Base-by-base conservation (phyloP, 2,797 vertebrate species). In the Ispidina picta region DNA sequence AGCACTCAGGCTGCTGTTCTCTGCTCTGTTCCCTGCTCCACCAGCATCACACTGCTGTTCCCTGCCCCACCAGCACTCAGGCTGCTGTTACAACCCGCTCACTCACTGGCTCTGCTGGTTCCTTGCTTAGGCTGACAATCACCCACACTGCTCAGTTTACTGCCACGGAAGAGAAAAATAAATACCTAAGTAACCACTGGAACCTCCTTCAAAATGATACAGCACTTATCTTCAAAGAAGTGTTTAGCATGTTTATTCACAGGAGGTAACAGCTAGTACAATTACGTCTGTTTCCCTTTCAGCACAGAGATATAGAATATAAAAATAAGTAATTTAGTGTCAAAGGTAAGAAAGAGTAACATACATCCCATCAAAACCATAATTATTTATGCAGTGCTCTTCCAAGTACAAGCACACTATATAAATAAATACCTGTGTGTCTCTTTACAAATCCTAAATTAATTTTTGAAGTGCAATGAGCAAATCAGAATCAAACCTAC, bases 151-250 rank as follows among this genome's bases (percentile, higher is more conserved):
- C 81, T 21, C 31, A 8, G 66, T 8, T 60, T 22, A 4, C 7
- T 66, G 71, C 25, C 13, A 43, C 4, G 3, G n/a, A 52, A 56
- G 62, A 62, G 39, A 41, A 75, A 33, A 72, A 70, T 23, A 63
- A 73, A 23, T 8, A 23, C 9, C 69, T 5, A 9, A 70, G 77
- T 2, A 83, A n/a, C 37, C 0, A 0, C 18, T 17, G n/a, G 23
- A 7, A 23, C 23, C 2, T 69, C 56, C 56, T 33, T 35, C 76
- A n/a, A 21, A 39, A 43, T 3, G 4, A 74, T 16, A 6, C 0
- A 69, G 79, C 29, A 16, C 41, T 19, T n/a, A 15, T 66, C 71
- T 87, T 35, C 71, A 73, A 62, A 75, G 41, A 46, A 59, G 21
- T 49, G 48, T 22, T 54, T 49, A 28, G 63, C 31, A 19, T 20